phyloP scores from a whole-genome alignment of 2,888 invertebrate species.

The Bombylius major region DNA sequence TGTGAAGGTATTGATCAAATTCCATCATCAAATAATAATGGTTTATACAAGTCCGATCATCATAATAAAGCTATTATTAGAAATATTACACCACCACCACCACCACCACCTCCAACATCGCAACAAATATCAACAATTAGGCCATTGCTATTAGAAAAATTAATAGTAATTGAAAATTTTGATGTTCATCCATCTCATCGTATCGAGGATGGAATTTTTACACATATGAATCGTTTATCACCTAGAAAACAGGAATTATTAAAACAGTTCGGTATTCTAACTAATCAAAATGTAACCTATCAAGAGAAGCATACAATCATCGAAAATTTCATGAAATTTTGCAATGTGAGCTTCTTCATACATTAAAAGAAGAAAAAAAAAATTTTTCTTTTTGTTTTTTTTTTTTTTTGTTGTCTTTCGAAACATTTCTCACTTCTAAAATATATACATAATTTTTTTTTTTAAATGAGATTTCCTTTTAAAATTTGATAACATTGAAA shows the following conservation, averaged over 20 bases:
- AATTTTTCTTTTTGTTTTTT: no score
- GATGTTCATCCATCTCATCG: conserved; percentile 35
- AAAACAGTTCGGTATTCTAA: conserved; percentile 39
- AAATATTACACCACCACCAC: conserved; percentile 4
- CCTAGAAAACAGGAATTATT: conserved; percentile 36
- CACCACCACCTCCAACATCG: conserved; percentile 7
- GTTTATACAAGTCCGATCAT: conserved; percentile 7
- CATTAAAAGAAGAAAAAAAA: not conserved
- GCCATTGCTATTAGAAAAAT: conserved; percentile 24
- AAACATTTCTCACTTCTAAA: no score
- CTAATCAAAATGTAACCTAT: conserved; percentile 37
- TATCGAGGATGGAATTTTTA: conserved; percentile 35
- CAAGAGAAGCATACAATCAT: conserved; percentile 37
- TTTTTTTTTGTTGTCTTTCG: no score
- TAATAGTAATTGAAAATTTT: conserved; percentile 33
- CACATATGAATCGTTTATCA: conserved; percentile 34
- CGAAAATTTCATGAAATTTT: conserved; percentile 38
- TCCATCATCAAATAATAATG: conserved; percentile 18
- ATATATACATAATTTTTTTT: not conserved
- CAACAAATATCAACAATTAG: not conserved
- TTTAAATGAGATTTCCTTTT: no score
- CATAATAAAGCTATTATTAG: conserved; percentile 11
- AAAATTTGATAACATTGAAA: not conserved
- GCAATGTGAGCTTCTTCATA: conserved; percentile 31
- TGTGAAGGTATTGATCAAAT: conserved; percentile 31